Conservation (phyloP, 1,140 invertebrate genomes). For the Saxidomus purpurata region DNA sequence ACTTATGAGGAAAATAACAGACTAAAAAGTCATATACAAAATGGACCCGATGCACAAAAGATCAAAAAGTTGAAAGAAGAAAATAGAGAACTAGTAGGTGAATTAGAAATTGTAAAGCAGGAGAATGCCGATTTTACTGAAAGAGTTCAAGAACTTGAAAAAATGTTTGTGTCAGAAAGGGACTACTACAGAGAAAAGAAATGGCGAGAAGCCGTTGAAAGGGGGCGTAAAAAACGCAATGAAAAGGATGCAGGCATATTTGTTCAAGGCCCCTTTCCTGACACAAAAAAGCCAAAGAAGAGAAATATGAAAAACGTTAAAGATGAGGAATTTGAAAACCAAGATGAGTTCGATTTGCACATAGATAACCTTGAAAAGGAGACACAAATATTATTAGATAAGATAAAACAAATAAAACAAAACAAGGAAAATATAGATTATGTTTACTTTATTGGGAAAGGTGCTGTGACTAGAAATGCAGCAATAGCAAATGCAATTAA, state of each 20-base stretch:
- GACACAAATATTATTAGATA: constrained; percentile 50
- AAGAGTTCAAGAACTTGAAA: constrained; percentile 13
- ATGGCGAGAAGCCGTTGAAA: constrained; percentile 2
- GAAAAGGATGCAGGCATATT: constrained; percentile 20
- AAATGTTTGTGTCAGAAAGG: neutral
- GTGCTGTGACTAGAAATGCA: constrained; percentile 38
- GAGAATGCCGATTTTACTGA: neutral
- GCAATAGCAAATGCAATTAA: constrained; percentile 35
- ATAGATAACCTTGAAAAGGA: constrained; percentile 59
- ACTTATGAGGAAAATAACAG: constrained; percentile 8
- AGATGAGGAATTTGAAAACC: constrained; percentile 26
- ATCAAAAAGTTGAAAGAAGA: constrained; percentile 44
- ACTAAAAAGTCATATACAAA: constrained; percentile 7
- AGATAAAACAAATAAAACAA: constrained; percentile 38
- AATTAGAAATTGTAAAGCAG: constrained; percentile 20
- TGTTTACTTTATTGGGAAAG: constrained; percentile 45
- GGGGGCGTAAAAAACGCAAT: constrained; percentile 18
- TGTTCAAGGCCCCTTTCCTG: constrained; percentile 50
- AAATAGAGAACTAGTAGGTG: constrained; percentile 10
- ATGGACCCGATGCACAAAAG: constrained; percentile 22
- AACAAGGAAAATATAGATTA: constrained; percentile 58
- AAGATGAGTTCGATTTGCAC: constrained; percentile 42
- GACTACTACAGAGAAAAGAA: constrained; percentile 58
- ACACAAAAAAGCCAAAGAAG: constrained; percentile 16
- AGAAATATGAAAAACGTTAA: neutral